Base-by-base conservation (phyloP, 2,113 vertebrate genomes). In the Rhynchomys soricoides region DNA sequence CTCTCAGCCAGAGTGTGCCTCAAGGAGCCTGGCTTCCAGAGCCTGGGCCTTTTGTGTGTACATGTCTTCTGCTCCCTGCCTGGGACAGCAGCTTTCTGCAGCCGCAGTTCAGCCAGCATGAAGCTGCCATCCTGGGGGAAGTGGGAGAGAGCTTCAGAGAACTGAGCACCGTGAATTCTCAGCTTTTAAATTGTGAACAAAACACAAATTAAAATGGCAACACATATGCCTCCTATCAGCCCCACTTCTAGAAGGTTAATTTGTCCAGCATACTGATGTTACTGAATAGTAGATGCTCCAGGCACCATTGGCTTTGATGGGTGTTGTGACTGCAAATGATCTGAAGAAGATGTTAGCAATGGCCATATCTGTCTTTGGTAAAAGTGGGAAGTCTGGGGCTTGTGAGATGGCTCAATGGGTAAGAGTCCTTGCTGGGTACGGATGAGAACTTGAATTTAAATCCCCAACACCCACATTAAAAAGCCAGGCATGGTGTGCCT, bases 261-360 rank as follows among this genome's bases (percentile, higher is more conserved):
- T 59, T 75, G 10, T 57, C n/a, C 1, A 3, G 4, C 13, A 19
- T 52, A 17, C 70, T 3, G 0, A 17, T 43, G 86, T 3, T 7
- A 13, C 13, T 15, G n/a, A 37, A 6, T 22, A 52, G 8, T 17
- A 9, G 12, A 26, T 90, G 40, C 8, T 43, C 55, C 3, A 0
- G 16, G 40, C 48, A 31, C 40, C 1, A 11, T 21, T 2, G 4
- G 87, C 55, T 79, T 55, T 6, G 4, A 52, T 15, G 40, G 40
- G 78, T 8, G n/a, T 40, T 7, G 71, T 5, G 55, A 16, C 11
- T 57, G 31, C 45, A 43, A 71, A 24, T 3, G 1, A 59, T 37
- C 43, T 45, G 64, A 55, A 37, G 45, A 16, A 10, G 40, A 64
- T 26, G 11, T 9, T 26, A 17, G 43, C 2, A 1, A 24, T 15